Conservation (phyloP, 2,888 invertebrate species). For the Pollenia amentaria region DNA sequence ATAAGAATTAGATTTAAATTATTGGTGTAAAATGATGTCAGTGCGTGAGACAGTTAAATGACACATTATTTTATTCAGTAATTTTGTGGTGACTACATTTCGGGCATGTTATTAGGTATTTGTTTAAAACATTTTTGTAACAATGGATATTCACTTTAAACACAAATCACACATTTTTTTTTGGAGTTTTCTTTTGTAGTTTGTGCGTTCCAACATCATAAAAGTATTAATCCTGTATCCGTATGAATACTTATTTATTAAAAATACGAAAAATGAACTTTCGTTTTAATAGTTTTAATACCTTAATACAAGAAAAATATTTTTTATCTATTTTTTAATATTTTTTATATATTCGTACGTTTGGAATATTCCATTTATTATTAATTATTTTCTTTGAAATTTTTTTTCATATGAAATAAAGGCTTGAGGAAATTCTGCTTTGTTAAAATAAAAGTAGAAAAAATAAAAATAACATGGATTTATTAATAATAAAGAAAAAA, state of each 20-base stretch:
- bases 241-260: too few relatives aligned
- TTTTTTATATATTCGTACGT: neutral
- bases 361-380: neutral
- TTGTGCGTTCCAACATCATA: too few relatives aligned
- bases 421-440: neutral
- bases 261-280: too few relatives aligned
- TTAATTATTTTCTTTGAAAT: neutral
- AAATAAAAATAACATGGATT: neutral
- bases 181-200: too few relatives aligned
- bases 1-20: conserved; percentile 50
- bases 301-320: too few relatives aligned
- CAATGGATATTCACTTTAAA: too few relatives aligned
- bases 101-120: neutral
- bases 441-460: conserved; percentile 23
- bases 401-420: neutral
- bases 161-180: too few relatives aligned
- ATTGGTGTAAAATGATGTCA: conserved; percentile 1
- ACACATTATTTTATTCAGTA: neutral
- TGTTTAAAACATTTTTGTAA: too few relatives aligned
- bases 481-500: neutral
- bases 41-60: conserved; percentile 3
- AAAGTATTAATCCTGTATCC: too few relatives aligned
- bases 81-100: conserved; percentile 7
- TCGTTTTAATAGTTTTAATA: too few relatives aligned
- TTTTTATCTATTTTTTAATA: neutral